Base-by-base conservation (phyloP, 2,888 invertebrate genomes). In the Cylindroiulus punctatus region DNA sequence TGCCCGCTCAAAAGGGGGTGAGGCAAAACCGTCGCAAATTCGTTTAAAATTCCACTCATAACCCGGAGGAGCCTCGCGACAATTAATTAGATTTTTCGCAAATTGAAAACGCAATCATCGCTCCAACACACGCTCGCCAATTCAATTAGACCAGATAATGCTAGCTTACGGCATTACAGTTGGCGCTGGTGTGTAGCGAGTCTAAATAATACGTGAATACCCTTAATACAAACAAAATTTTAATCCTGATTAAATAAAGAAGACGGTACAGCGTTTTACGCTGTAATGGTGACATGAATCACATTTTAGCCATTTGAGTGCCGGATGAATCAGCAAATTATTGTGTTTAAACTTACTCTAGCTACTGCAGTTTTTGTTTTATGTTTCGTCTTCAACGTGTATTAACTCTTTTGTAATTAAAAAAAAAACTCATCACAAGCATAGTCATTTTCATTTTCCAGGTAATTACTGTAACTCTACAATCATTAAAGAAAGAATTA, bases 81-180 rank as follows among this genome's bases (percentile, higher is more conserved):
- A 57, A 57, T 57, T 57, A 57, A 57, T 57, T 57, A 57, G 57
- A 57, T 57, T 57, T 57, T 57, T 22, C 57, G 52, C 57, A 57
- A 57, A 57, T 57, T 57, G 57, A 57, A 57, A 57, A 57, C 57
- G 57, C 57, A 57, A 57, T 57, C 57, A 57, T 57, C 57, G 57
- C 57, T 22, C 8, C 57, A 57, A 22, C 57, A 57, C 57, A 57
- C 22, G 57, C 57, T 57, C 57, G 22, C 57, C 57, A 57, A 57
- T 57, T 57, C 57, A 57, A 57, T 57, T 57, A 57, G 57, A 22
- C 22, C 57, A 57, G 57, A 57, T 57, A 57, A 57, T 57, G 57
- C 57, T 57, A 57, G 57, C 57, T 57, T 57, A 57, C 22, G 57
- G 57, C 57, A 22, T 57, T 22, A 57, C 57, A 22, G 57, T 22